These are phyloP conservation scores for Aplysina aerophoba DNA, from an alignment of 37 sponge, comb jelly and placozoan genomes.

Conservation along the genomic window DNA sequence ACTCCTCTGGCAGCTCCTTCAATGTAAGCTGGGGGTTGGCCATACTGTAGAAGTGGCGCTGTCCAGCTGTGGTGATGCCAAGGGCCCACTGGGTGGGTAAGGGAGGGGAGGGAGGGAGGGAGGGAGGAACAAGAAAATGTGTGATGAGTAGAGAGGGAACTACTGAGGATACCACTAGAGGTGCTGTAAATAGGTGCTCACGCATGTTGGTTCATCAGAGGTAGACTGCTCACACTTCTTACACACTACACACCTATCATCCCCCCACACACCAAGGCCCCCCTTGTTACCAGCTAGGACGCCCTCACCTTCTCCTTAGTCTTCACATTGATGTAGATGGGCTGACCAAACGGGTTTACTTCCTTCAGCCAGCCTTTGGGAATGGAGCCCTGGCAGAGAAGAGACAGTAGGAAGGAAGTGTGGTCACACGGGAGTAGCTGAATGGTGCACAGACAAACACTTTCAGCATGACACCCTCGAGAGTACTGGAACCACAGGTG, in stretches of 20 bases:
- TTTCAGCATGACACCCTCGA: neutral
- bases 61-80: conserved; percentile 52
- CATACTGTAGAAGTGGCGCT: conserved; percentile 70
- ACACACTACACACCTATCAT: too few species aligned
- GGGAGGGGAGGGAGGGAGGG: neutral
- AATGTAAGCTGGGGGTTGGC: conserved; percentile 43
- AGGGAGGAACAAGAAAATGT: neutral
- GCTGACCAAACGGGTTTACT: conserved; percentile 63
- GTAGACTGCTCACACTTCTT: too few species aligned
- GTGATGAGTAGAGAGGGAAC: neutral
- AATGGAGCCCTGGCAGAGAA: conserved; percentile 38
- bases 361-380: conserved; percentile 76
- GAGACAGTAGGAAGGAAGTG: neutral
- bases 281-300: too few species aligned
- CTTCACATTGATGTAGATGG: conserved; percentile 63
- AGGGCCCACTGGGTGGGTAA: conserved; percentile 49
- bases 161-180: neutral
- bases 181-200: neutral
- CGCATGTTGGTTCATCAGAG: too few species aligned
- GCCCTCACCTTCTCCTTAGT: conserved; percentile 55
- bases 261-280: too few species aligned
- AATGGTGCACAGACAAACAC: neutral
- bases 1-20: conserved; percentile 46
- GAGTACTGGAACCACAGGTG: too few species aligned
- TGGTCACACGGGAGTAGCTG: neutral